A percentile compares a stretch with the other conserved stretches of the same genome.
phyloP scores from a whole-genome alignment of 1,140 invertebrate species.

The Trichomalopsis sarcophagae region DNA sequence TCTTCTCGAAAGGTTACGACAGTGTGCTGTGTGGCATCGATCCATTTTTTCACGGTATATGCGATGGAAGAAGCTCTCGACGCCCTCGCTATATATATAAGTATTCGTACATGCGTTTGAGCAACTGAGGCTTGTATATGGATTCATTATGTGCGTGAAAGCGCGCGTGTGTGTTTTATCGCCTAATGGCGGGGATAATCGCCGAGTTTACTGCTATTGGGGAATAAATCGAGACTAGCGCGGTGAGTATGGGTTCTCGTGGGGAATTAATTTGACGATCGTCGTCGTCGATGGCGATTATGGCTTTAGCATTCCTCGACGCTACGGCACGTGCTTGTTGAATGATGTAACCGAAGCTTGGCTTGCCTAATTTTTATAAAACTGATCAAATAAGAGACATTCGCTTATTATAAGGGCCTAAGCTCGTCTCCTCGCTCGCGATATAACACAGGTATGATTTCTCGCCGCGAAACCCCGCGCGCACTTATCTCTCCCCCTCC shows the following conservation, averaged over 20 bases:
- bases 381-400: background rate
- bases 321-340: too few relatives aligned
- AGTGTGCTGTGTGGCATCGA: too few relatives aligned
- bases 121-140: background rate
- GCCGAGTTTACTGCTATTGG: slow-evolving; percentile 18
- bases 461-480: background rate
- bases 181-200: slow-evolving; percentile 1
- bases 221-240: slow-evolving; percentile 8
- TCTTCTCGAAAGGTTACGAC: background rate
- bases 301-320: too few relatives aligned
- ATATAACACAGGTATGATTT: slow-evolving; percentile 34
- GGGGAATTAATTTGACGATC: background rate
- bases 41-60: background rate
- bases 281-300: too few relatives aligned
- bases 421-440: slow-evolving; percentile 4
- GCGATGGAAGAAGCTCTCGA: background rate
- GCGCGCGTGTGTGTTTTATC: background rate
- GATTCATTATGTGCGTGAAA: background rate
- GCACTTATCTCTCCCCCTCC: background rate
- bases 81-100: background rate
- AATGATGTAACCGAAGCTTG: too few relatives aligned
- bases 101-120: background rate
- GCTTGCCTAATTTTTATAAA: too few relatives aligned
- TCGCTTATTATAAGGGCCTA: slow-evolving; percentile 38
- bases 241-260: background rate